Evolutionary conservation across 2,797 vertebrate genomes (phyloP).

Genomic region (Pangasius larnaudii): DNA sequence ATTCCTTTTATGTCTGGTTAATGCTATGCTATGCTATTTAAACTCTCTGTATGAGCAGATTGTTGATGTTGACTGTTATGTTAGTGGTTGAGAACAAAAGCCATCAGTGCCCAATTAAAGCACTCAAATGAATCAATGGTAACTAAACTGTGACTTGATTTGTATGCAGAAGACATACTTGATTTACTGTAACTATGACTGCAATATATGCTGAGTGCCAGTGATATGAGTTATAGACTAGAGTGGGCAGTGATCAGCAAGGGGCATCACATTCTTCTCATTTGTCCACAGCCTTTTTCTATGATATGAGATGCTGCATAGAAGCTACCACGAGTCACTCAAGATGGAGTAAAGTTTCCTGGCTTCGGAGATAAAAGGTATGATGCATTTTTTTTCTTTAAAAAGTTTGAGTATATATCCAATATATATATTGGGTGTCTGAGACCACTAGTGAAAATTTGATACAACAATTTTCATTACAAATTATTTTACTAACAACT

Average conservation of each 20-base stretch:
- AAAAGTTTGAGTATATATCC: neutral
- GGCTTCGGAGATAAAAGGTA: slow-evolving; percentile 81
- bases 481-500: neutral
- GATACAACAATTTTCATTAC: neutral
- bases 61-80: neutral
- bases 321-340: slow-evolving; percentile 53
- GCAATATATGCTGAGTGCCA: neutral
- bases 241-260: neutral
- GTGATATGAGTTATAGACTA: neutral
- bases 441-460: neutral
- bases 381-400: slow-evolving; percentile 21
- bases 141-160: slow-evolving; percentile 34
- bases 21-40: neutral
- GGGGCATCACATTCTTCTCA: neutral
- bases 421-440: neutral
- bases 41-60: neutral
- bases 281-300: neutral
- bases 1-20: neutral
- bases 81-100: neutral
- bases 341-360: slow-evolving; percentile 78
- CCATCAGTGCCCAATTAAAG: slow-evolving; percentile 4
- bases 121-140: slow-evolving; percentile 31
- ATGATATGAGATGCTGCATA: slow-evolving; percentile 54
- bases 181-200: neutral
- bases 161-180: slow-evolving; percentile 30